Base-by-base conservation (phyloP, 1,140 invertebrate genomes). In the Hypsibius dujardini region DNA sequence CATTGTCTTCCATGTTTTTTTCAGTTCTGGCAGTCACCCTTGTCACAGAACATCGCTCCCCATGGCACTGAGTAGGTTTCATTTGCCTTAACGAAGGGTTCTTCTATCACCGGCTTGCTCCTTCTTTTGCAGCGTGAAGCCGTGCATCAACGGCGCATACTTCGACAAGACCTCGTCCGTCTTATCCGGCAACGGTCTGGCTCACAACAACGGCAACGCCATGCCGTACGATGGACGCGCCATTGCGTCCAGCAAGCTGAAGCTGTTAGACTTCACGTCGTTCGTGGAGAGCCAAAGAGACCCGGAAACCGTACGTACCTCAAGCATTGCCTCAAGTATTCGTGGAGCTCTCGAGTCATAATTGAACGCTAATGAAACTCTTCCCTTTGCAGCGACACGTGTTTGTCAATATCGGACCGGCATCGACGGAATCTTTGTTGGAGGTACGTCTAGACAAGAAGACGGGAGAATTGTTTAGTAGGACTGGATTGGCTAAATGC, bases 401-500 rank as follows among this genome's bases (percentile, higher is more conserved):
- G 73, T 96, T 96, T 83, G 93, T 97, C 75, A 92, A 97, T 81
- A 95, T 97, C 85, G 92, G 91, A 76, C 89, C 90, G 71, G 88
- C 89, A 74, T 87, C 90, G 70, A 88, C 88, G 62, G n/a, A n/a
- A n/a, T n/a, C n/a, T n/a, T n/a, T n/a, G n/a, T n/a, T n/a, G n/a
- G n/a, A n/a, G n/a, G n/a, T n/a, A n/a, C n/a, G n/a, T n/a, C n/a
- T n/a, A n/a, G n/a, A n/a, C n/a, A n/a, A n/a, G n/a, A n/a, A n/a
- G n/a, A n/a, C n/a, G n/a, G n/a, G n/a, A n/a, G n/a, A n/a, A n/a
- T n/a, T n/a, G n/a, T n/a, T n/a, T n/a, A n/a, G n/a, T n/a, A n/a
- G n/a, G n/a, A n/a, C n/a, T n/a, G n/a, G n/a, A n/a, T n/a, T n/a
- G n/a, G n/a, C n/a, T n/a, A n/a, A n/a, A n/a, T n/a, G 60, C 73